Base-by-base conservation (phyloP, 1,140 invertebrate genomes). In the Liolophura sinensis region DNA sequence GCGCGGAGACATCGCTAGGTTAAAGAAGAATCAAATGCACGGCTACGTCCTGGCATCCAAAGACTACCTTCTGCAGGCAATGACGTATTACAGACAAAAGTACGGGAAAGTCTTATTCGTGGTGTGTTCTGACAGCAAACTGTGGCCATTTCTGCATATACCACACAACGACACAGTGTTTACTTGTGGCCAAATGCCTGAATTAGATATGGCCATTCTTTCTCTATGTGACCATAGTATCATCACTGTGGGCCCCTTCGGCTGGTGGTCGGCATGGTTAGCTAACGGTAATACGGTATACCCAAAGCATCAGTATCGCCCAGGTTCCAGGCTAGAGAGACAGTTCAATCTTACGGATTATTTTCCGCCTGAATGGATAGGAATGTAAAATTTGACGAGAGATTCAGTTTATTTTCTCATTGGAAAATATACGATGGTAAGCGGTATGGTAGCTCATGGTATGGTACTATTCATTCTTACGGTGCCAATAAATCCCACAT, bases 191-290 rank as follows among this genome's bases (percentile, higher is more conserved):
- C 62, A 63, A 14, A 62, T 62, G 11, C 57, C 68, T 1, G 58
- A 57, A 3, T 81, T 86, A 71, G 77, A 81, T 59, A 49, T 81
- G 22, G 74, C 73, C 0, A 64, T 76, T 1, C 61, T 81, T 31
- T 49, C 75, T n/a, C 24, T 40, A 16, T 78, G 73, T 59, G 70
- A 80, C 61, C 77, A 81, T 63, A 73, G 64, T 14, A 76, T 81
- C 18, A 71, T 80, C 14, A 75, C 76, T 9, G 71, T 67, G 1
- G 79, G 79, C 1, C 76, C 73, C 0, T 81, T 73, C 65, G 78
- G 79, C 7, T 79, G 78, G 76, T 81, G 79, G 79, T 72, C 66
- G 0, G 79, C 76, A 0, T 80, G 69, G 63, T 61, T 80, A 31
- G 73, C 73, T 1, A 71, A 72, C 46, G 79, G 81, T 20, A 49